Conservation (phyloP, 2,113 vertebrate species). For the Halcyon senegalensis region DNA sequence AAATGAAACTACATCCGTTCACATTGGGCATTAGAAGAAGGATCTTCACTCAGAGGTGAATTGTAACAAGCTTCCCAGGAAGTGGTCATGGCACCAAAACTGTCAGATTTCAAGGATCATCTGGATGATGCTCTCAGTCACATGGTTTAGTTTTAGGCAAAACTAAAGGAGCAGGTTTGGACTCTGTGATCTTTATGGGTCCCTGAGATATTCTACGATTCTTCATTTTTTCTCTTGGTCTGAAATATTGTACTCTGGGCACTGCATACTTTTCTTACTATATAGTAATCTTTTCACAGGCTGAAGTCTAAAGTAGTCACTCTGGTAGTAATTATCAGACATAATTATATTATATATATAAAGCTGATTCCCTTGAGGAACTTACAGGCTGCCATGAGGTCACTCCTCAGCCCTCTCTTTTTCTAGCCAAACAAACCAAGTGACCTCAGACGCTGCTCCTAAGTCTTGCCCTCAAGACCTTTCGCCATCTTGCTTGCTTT, state of each 20-base stretch:
- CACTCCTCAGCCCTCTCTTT: too few species aligned
- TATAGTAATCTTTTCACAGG: background rate
- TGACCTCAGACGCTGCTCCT: too few species aligned
- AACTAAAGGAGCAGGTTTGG: background rate
- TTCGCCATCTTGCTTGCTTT: too few species aligned
- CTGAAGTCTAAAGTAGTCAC: background rate
- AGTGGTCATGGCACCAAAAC: background rate
- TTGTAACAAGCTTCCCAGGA: background rate
- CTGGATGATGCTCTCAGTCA: background rate
- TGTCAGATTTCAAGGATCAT: background rate
- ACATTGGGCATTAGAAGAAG: background rate
- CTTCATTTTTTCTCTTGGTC: background rate
- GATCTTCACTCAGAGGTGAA: background rate
- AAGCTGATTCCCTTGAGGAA: too few species aligned
- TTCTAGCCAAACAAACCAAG: too few species aligned
- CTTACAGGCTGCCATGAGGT: too few species aligned
- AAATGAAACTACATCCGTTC: background rate
- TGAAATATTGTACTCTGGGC: background rate
- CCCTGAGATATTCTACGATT: background rate
- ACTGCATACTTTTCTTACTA: background rate
- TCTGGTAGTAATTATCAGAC: background rate
- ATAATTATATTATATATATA: too few species aligned
- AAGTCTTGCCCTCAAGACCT: too few species aligned
- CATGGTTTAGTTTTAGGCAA: background rate
- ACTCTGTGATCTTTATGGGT: background rate